Base-by-base conservation (phyloP, 2,888 invertebrate species). In the Nomada goodeniana region DNA sequence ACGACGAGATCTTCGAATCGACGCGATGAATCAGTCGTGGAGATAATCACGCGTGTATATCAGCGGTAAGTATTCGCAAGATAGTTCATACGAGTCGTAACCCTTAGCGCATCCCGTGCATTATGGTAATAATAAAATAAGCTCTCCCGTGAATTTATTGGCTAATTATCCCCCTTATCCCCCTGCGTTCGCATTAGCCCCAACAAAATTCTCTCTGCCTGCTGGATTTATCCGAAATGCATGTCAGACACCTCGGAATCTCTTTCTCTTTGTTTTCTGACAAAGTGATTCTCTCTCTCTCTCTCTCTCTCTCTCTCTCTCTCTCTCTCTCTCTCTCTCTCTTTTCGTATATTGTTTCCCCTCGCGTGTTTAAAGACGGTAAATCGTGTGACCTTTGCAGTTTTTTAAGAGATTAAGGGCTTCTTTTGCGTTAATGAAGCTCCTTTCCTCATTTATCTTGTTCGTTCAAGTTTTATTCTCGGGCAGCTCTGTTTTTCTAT, bases 51-150 rank as follows among this genome's bases (percentile, higher is more conserved):
- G 75, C 67, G 72, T 69, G 75, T 80, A 76, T 82, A 71, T 80
- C 82, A 82, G 53, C 71, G 52, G 63, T 75, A 59, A 76, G 69
- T 57, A 75, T 72, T 72, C 72, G 76, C 76, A 55, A 20, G 80
- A 82, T 72, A 69, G 75, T 65, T 55, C 29, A 29, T 61, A 61
- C 64, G 60, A 70, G 65, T 60, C 72, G 44, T 71, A 79, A 75
- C 71, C 71, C 68, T 60, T 80, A 44, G 11, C 23, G 26, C 80
- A 82, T 80, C 70, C 65, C 69, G 73, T 82, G 82, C 82, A 69
- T 82, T 82, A 80, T 73, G 76, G 61, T 73, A 82, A 76, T 76
- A 82, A 82, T 82, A 82, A 82, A 82, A 82, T 80, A 80, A 82
- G 80, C 76, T 61, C 60, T 59, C 50, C 53, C 61, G 50, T 29